Conservation (phyloP, 1,140 invertebrate species). For the Sipha flava region DNA sequence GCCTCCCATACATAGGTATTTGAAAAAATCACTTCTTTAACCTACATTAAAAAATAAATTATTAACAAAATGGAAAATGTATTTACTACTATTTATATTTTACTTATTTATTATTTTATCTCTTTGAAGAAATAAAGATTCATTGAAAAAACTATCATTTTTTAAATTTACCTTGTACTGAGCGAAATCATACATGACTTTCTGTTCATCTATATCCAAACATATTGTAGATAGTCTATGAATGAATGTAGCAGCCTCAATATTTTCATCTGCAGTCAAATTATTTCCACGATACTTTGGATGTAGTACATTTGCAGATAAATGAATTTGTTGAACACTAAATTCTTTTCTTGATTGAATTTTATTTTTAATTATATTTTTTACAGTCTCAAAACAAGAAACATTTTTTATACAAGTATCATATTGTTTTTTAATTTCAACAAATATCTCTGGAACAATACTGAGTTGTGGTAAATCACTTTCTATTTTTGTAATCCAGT, state of each 20-base stretch:
- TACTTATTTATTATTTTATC: background rate
- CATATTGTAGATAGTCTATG: background rate
- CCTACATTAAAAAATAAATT: background rate
- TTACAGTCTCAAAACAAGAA: background rate
- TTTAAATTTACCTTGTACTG: background rate
- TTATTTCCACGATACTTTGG: background rate
- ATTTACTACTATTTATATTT: too few species aligned
- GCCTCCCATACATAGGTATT: background rate
- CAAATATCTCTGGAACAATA: background rate
- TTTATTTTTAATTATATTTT: background rate
- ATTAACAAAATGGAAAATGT: background rate
- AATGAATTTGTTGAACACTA: background rate
- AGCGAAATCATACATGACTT: slow-evolving; percentile 9
- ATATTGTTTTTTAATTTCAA: slow-evolving; percentile 30
- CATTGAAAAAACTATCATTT: too few species aligned
- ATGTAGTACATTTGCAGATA: background rate
- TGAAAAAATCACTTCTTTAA: background rate
- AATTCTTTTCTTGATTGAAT: background rate
- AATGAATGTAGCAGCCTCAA: slow-evolving; percentile 3
- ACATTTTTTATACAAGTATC: background rate
- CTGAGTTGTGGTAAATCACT: background rate
- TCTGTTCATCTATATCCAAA: background rate
- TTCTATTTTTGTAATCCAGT: background rate
- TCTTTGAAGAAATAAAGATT: background rate
- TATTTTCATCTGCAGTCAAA: background rate